Conservation (phyloP, 1,140 invertebrate genomes). For the Venturia canescens region DNA sequence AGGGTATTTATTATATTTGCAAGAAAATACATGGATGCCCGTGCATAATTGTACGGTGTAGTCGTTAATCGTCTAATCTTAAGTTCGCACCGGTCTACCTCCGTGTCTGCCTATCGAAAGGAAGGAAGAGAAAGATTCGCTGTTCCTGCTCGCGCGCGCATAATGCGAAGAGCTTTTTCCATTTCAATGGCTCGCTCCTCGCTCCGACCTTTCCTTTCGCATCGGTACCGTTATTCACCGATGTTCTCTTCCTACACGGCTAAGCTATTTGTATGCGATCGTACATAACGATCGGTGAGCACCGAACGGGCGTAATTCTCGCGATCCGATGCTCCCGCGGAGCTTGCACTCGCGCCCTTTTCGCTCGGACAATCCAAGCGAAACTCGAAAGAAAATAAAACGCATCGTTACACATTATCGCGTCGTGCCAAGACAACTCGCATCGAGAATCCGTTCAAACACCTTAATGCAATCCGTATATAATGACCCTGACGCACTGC, state of each 20-base stretch:
- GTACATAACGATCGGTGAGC: neutral
- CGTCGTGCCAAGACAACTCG: conserved; percentile 9
- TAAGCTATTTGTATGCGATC: neutral
- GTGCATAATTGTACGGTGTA: neutral
- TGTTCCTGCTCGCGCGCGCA: conserved; percentile 4
- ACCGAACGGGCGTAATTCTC: neutral
- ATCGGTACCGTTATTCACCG: conserved; percentile 30
- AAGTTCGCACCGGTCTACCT: conserved; percentile 9
- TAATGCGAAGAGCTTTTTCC: conserved; percentile 18
- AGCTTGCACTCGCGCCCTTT: neutral
- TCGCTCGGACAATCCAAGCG: too few relatives aligned
- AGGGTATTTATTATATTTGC: neutral
- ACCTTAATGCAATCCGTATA: neutral
- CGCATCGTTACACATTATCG: neutral
- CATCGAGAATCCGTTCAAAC: neutral
- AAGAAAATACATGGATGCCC: neutral
- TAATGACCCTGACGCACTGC: neutral
- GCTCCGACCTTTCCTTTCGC: conserved; percentile 27
- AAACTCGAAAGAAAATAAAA: conserved; percentile 1
- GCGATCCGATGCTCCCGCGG: neutral
- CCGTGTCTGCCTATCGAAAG: conserved; percentile 6
- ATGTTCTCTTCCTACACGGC: neutral
- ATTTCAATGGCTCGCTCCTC: conserved; percentile 17
- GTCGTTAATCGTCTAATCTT: conserved; percentile 22
- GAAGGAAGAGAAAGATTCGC: neutral